A percentile compares a stretch with the other conserved stretches of the same genome.
phyloP scores from a whole-genome alignment of 2,113 vertebrate species.

The Petrocephalus microphthalmus region DNA sequence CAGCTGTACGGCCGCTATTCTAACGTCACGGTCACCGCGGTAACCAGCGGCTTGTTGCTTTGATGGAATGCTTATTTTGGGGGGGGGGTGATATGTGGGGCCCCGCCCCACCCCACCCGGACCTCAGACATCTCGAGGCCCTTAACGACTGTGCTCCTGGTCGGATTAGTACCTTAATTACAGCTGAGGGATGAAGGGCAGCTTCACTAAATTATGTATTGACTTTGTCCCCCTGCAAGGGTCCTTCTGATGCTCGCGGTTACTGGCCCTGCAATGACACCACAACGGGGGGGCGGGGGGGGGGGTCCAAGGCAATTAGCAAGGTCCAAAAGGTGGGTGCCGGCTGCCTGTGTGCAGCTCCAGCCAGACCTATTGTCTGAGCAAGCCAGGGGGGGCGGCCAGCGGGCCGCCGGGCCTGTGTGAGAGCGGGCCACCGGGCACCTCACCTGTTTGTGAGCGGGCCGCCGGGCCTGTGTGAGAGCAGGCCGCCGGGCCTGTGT shows the following conservation, averaged over 20 bases:
- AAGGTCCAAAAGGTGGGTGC: neutral
- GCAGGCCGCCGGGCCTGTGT: neutral
- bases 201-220: neutral
- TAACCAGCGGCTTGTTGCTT: neutral
- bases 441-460: neutral
- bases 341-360: neutral
- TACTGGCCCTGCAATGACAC: neutral
- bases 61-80: neutral
- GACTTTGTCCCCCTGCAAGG: neutral
- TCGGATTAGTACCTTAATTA: slow-evolving; percentile 12
- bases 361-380: neutral
- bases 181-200: neutral
- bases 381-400: neutral
- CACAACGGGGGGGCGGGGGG: neutral
- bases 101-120: neutral
- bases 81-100: neutral
- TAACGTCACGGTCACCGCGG: neutral
- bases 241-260: neutral
- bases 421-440: neutral
- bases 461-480: neutral
- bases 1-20: neutral
- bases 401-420: neutral
- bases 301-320: slow-evolving; percentile 18
- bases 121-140: slow-evolving; percentile 1
- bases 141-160: neutral